These are phyloP conservation scores for Sarcoramphus papa DNA, from an alignment of 2,797 vertebrate genomes.

Conservation along the genomic window DNA sequence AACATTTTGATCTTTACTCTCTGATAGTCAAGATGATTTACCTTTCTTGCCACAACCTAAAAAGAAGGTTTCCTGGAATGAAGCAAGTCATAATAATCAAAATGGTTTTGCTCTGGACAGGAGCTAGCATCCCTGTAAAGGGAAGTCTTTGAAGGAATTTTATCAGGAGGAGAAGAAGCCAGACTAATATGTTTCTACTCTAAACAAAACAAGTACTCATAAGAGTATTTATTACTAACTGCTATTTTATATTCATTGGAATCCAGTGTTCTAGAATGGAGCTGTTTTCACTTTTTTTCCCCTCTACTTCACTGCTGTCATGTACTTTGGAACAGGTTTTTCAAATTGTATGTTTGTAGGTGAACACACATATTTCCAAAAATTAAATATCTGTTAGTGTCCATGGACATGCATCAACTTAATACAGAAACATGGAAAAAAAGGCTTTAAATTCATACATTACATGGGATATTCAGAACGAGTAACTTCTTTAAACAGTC, in stretches of 20 bases:
- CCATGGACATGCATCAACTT: background rate
- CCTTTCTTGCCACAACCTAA: background rate
- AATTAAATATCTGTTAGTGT: background rate
- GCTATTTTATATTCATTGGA: background rate
- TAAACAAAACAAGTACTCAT: background rate
- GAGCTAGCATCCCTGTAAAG: background rate
- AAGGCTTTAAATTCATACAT: background rate
- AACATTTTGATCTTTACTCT: background rate
- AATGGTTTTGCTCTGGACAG: background rate
- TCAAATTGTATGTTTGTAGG: background rate
- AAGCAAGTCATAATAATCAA: background rate
- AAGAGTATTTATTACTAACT: background rate
- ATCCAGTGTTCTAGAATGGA: background rate
- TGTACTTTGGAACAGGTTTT: background rate
- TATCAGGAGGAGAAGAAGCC: background rate
- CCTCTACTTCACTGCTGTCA: background rate
- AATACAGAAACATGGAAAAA: accelerated
- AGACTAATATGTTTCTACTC: background rate
- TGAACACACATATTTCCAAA: background rate
- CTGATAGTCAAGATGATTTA: background rate
- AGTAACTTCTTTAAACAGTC: background rate
- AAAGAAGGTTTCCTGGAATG: background rate
- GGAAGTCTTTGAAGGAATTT: background rate
- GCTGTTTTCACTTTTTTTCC: background rate
- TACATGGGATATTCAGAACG: background rate